Base-by-base conservation (phyloP, 2,113 vertebrate genomes). In the Vireo altiloquus region DNA sequence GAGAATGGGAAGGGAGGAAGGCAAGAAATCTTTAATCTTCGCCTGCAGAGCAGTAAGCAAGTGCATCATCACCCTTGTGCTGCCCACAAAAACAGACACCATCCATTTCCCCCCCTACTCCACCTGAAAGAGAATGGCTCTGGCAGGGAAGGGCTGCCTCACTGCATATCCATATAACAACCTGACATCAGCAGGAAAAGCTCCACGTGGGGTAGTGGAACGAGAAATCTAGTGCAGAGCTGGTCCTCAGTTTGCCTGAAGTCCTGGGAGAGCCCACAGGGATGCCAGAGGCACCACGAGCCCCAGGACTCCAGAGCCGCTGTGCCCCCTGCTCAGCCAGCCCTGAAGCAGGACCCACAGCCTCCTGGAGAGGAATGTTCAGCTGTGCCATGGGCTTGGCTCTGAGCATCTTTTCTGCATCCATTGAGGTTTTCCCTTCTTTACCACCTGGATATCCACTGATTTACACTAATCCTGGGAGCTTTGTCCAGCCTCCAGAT, bases 21-120 rank as follows among this genome's bases (percentile, higher is more conserved):
- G 79, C 28, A 94, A 70, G 27, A 91, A 90, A 64, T 84, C 68
- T 89, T 92, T 89, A 49, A 69, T 92, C 78, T 46, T 31, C 56
- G 30, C 22, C 76, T 84, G n/a, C 56, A 87, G 57, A 85, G n/a
- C 50, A 82, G 79, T 33, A 64, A 87, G 37, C 44, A 72, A 74
- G 23, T 31, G 21, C 3, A 0, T 70, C 3, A 1, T 63, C 61
- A 87, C 63, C 46, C 80, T 78, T 66, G 22, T 54, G 66, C 42
- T 94, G 63, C 57, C 61, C 50, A 68, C 37, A 53, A 23, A 80
- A 69, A 8, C 3, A 9, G 70, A 59, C 17, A 56, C 24, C 16
- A 44, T 28, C n/a, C 53, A 30, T n/a, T 60, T 84, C 7, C 5
- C 15, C 15, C 20, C 17, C 14, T 59, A 4, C 22, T 54, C 3